Conservation (phyloP, 1,140 invertebrate species). For the Nasonia longicornis region DNA sequence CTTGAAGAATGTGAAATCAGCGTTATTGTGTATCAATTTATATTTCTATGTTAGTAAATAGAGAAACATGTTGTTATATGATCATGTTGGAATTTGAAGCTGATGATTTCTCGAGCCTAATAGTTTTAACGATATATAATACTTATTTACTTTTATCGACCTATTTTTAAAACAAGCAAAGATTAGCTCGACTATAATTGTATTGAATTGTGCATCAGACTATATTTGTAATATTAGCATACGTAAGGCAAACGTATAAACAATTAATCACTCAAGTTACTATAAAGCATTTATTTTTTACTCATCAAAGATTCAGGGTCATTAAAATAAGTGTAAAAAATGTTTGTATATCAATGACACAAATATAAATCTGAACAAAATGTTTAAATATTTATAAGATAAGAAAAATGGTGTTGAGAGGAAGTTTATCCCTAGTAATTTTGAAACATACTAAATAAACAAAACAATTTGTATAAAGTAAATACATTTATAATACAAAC, state of each 20-base stretch:
- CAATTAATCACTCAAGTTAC: background rate
- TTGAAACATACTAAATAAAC: background rate
- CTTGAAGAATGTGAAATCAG: background rate
- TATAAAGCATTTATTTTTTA: slow-evolving; percentile 1
- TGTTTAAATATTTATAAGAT: no score
- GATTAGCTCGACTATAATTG: background rate
- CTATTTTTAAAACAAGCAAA: background rate
- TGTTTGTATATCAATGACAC: background rate
- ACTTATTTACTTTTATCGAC: no score
- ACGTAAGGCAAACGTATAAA: background rate
- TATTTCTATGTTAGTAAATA: background rate
- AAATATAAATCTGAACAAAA: no score
- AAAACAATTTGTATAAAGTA: no score
- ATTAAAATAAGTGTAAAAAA: background rate
- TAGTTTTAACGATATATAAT: background rate
- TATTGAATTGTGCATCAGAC: background rate
- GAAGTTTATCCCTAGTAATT: background rate
- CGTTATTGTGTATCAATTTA: background rate
- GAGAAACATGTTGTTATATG: background rate
- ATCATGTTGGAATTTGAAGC: background rate
- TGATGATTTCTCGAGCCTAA: background rate
- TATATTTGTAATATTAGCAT: background rate
- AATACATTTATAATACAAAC: background rate
- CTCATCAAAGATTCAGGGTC: background rate
- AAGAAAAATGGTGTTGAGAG: no score